Base-by-base conservation (phyloP, 2,113 vertebrate genomes). In the Charadrius vociferus region DNA sequence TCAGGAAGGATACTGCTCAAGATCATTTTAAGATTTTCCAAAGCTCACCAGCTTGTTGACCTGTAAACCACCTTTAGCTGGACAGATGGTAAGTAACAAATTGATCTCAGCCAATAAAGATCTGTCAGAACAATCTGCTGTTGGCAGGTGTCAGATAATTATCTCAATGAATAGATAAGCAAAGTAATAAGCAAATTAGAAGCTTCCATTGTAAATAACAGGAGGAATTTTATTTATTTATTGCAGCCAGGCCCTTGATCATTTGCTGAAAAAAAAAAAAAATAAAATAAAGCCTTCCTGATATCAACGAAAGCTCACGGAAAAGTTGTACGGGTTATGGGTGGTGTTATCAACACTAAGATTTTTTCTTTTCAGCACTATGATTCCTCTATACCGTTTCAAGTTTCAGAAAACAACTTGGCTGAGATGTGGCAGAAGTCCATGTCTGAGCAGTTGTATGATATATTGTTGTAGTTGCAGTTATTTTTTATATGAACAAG, bases 101-200 rank as follows among this genome's bases (percentile, higher is more conserved):
- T 97, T 98, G 97, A 98, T 98, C 98, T 97, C 98, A 98, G 98
- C 98, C 96, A 98, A 98, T 98, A 97, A 98, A 97, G 98, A 98
- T 98, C 99, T 99, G 99, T 98, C 98, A 99, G 98, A 98, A 98
- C 99, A 99, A 99, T 99, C 99, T 99, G 99, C 98, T 96, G 96
- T 92, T 97, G 99, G 98, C 99, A 99, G 99, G 99, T 99, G 99
- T 99, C 98, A 98, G 97, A 98, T 99, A 99, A 99, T 99, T 99
- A 99, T 99, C 98, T 99, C 98, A 92, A 98, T 98, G 98, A 98
- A 98, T 98, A 97, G 98, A 98, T 98, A 98, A 97, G 83, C 96
- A 97, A 97, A 93, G 97, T 98, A 98, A 98, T 97, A 98, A 98
- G 98, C 96, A 97, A 98, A 98, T 98, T 96, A 97, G 94, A 97